These are phyloP conservation scores for Otus sunia DNA, from an alignment of 2,113 vertebrate species.

Conservation along the genomic window DNA sequence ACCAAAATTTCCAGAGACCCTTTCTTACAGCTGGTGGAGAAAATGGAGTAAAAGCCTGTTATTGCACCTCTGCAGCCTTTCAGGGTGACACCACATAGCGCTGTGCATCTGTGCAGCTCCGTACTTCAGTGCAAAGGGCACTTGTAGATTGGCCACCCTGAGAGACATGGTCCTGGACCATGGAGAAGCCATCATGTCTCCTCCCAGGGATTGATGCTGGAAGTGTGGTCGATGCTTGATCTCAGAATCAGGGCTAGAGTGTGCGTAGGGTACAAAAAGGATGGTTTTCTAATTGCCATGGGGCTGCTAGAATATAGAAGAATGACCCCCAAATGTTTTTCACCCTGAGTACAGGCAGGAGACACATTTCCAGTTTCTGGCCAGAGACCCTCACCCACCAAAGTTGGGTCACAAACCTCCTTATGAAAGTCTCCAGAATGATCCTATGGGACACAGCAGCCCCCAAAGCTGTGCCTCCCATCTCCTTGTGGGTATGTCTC, in stretches of 20 bases:
- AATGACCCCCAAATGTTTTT: neutral
- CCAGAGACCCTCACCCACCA: neutral
- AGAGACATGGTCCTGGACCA: neutral
- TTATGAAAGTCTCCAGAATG: neutral
- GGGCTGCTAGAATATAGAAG: neutral
- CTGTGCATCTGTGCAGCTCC: neutral
- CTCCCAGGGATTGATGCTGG: neutral
- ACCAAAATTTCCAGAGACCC: neutral
- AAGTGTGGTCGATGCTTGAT: neutral
- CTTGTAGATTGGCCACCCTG: neutral
- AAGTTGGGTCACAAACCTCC: neutral
- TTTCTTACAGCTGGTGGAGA: neutral
- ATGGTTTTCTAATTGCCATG: neutral
- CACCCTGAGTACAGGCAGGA: neutral
- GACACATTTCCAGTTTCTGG: neutral
- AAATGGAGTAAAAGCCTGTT: neutral
- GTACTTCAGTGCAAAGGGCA: neutral
- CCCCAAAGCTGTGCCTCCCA: neutral
- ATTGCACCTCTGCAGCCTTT: neutral
- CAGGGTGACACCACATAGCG: neutral
- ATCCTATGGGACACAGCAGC: neutral
- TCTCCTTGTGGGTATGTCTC: neutral
- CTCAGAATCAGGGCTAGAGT: neutral
- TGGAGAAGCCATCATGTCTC: neutral
- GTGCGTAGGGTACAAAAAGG: rapidly evolving